phyloP scores from a whole-genome alignment of 2,888 invertebrate species.

The Drosophila pseudotalamancana region DNA sequence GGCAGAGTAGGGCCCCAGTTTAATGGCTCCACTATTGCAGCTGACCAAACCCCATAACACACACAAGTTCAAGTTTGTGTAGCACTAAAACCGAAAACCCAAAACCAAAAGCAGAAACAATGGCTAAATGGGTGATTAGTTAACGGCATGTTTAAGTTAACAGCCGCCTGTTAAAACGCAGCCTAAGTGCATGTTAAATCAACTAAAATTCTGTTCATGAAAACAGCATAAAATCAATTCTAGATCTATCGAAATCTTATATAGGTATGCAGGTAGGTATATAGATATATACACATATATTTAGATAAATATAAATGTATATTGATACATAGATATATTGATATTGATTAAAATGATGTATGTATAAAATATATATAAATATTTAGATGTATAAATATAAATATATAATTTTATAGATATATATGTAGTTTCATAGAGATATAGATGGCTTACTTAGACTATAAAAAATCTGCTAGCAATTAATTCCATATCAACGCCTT shows the following conservation, averaged over 20 bases:
- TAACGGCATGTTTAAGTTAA: constrained; percentile 40
- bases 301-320: too few relatives aligned
- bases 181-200: background rate
- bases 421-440: background rate
- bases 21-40: constrained; percentile 36
- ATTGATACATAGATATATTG: too few relatives aligned
- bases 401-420: background rate
- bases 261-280: background rate
- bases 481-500: constrained; percentile 73
- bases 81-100: constrained; percentile 3
- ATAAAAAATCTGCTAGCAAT: constrained; percentile 65
- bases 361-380: too few relatives aligned
- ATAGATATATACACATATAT: background rate
- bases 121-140: constrained; percentile 61
- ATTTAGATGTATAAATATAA: background rate
- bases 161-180: background rate
- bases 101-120: background rate
- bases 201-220: background rate
- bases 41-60: constrained; percentile 14
- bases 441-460: constrained; percentile 7
- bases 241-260: too few relatives aligned
- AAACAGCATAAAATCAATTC: background rate
- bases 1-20: constrained; percentile 13
- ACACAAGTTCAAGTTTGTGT: constrained; percentile 59
- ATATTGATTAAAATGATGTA: too few relatives aligned